These are phyloP conservation scores for Seira musarum DNA, from an alignment of 2,888 invertebrate genomes.

Conservation along the genomic window DNA sequence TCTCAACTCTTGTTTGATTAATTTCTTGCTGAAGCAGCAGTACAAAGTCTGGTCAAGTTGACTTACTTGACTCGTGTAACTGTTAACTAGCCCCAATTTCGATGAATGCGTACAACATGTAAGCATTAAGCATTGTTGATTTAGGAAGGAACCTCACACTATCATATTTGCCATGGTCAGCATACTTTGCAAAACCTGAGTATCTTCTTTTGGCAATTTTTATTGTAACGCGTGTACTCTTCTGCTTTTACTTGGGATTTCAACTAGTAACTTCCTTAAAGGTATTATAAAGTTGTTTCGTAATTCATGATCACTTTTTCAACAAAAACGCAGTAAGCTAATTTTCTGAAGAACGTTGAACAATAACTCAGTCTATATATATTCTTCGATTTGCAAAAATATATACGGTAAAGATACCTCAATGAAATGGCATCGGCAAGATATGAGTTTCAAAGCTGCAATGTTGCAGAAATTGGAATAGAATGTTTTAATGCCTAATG, in stretches of 20 bases:
- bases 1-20: too few species aligned
- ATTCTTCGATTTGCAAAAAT: too few species aligned
- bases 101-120: background rate
- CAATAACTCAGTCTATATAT: background rate
- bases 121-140: conserved; percentile 3
- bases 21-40: background rate
- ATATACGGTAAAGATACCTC: background rate
- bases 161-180: conserved; percentile 4
- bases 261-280: background rate
- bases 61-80: conserved; percentile 31
- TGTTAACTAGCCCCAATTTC: conserved; percentile 49
- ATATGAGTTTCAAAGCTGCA: background rate
- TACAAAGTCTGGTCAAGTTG: background rate
- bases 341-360: background rate
- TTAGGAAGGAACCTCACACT: conserved; percentile 5
- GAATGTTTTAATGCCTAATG: too few species aligned
- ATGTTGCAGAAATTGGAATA: background rate
- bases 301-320: background rate
- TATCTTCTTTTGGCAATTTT: background rate
- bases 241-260: background rate
- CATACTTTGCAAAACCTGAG: conserved; percentile 6
- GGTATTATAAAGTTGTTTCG: background rate
- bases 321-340: background rate
- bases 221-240: background rate
- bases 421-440: background rate